A percentile compares a stretch with the other conserved stretches of the same genome.
Evolutionary conservation across 2,113 vertebrate species (phyloP).

Genomic region (Neogale vison): DNA sequence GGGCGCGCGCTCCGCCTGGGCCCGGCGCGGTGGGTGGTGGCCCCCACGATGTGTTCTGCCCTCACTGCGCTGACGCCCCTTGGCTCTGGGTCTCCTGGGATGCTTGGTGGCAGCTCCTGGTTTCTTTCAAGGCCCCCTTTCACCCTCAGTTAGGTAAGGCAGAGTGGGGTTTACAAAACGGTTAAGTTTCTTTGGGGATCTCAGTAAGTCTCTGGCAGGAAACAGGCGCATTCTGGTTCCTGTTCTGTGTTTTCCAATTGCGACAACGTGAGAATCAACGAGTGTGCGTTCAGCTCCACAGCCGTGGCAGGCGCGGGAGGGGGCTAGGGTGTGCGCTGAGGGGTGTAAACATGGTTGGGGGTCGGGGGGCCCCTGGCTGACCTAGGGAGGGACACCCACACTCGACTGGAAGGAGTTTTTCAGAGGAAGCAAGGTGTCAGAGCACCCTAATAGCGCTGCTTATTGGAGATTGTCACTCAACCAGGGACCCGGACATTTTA

Average conservation of each 20-base stretch:
- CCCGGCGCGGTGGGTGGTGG: fast-evolving
- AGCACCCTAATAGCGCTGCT: not conserved
- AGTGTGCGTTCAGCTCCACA: not conserved
- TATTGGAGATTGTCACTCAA: not conserved
- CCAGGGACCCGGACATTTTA: not conserved
- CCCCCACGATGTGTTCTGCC: not conserved
- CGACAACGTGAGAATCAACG: not conserved
- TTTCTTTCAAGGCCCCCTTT: not conserved
- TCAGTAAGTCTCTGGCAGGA: not conserved
- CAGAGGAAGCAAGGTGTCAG: not conserved
- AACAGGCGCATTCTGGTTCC: not conserved
- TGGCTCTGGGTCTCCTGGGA: not conserved
- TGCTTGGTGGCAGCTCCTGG: not conserved
- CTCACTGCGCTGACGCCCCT: fast-evolving
- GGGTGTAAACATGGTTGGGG: fast-evolving
- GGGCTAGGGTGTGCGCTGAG: fast-evolving
- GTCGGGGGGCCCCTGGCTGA: not conserved
- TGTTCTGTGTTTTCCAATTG: not conserved
- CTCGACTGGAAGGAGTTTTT: not conserved
- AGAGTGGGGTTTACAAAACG: not conserved
- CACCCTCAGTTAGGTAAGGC: fast-evolving
- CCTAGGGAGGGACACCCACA: not conserved
- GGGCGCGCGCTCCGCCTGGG: not conserved
- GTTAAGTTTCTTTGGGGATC: not conserved
- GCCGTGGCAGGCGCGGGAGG: fast-evolving